Evolutionary conservation across 1,140 invertebrate species (phyloP), one percentile per base, ranked within the genome.

Genomic region (Listronotus bonariensis): DNA sequence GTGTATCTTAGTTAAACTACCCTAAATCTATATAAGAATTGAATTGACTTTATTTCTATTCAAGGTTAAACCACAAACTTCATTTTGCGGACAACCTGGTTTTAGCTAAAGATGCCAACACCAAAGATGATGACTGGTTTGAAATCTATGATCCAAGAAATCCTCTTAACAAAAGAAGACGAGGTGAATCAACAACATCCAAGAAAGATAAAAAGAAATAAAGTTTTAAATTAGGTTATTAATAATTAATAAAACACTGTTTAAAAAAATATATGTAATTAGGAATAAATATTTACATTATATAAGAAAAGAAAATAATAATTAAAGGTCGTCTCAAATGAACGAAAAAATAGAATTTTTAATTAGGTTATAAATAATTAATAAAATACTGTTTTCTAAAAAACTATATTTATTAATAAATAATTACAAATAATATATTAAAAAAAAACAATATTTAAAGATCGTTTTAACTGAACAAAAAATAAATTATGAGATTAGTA

Each of bases 81-180:
- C 82, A 86, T 11, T 95, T 93, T 76, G 89, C 93, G 67, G 85
- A 87, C 63, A 82, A 80, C 0, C 85, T 88, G 0, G 87, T 93
- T 14, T 81, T 96, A 54, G 97, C 97, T 0, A 95, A 96, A 77
- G 97, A 99, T 84, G 97, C 97, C 0, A 98, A 93, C 71, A 92
- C 89, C 5, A 95, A 95, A 77, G 86, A 89, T 57, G 90, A 95
- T 72, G 95, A 98, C 77, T 96, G 96, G 92, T 99, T 96, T 78
- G 94, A 97, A 74, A 94, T 97, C 60, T 91, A 91, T 74, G 96
- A 98, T 82, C 97, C 97, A 0, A 82, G 96, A 70, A 98, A 98
- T 84, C 92, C 93, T 0, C 79, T 99, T 0, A 98, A 94, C 70
- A 94, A 97, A 82, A 83, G 96, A 53, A 87, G 95, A 76, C 82